Evolutionary conservation across 2,797 vertebrate genomes (phyloP).

Genomic region (Alouatta caraya): DNA sequence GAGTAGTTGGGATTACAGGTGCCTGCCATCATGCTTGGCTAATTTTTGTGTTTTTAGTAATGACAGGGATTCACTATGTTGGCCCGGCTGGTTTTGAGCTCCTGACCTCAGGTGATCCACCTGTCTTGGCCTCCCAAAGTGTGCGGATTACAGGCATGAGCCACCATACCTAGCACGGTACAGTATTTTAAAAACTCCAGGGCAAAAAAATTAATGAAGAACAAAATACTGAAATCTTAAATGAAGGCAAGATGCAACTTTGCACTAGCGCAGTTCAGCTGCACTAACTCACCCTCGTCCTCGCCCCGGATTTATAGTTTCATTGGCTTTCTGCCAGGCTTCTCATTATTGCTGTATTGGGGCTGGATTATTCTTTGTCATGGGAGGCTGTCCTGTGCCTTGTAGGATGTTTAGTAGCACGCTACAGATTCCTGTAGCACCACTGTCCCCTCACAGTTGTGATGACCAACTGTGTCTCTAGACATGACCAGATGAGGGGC

Average conservation of each 20-base stretch:
- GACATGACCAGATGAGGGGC: accelerated
- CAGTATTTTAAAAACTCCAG: not conserved
- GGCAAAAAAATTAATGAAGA: not conserved
- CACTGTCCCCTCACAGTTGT: accelerated
- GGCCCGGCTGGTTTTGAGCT: not conserved
- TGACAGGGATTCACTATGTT: not conserved
- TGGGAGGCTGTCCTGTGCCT: accelerated
- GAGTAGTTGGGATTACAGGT: not conserved
- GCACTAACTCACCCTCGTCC: accelerated
- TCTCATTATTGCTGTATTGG: accelerated
- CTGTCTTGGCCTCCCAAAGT: not conserved
- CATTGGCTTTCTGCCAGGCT: accelerated
- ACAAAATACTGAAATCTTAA: not conserved
- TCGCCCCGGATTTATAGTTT: not conserved
- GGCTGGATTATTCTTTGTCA: not conserved
- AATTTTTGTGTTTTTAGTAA: not conserved
- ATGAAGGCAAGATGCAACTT: accelerated
- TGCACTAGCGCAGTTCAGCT: accelerated
- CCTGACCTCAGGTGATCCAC: not conserved
- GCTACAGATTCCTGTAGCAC: no score
- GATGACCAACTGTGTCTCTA: not conserved
- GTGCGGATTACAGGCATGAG: not conserved
- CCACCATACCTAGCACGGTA: not conserved
- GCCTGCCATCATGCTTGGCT: not conserved
- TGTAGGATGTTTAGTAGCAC: accelerated